These are phyloP conservation scores for Anguilla obscura DNA, from an alignment of 2,797 vertebrate species.

Conservation along the genomic window DNA sequence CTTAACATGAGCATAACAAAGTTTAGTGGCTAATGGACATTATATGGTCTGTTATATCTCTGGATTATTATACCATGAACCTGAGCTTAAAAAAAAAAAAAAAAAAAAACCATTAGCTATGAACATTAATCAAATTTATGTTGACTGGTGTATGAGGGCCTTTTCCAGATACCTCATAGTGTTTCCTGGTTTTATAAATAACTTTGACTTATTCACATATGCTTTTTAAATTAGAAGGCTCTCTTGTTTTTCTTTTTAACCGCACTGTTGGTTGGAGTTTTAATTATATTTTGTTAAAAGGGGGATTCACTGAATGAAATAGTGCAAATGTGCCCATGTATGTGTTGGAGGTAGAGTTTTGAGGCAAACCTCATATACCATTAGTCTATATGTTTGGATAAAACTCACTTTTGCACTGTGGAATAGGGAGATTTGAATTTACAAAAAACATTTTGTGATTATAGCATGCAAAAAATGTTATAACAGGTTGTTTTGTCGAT, in stretches of 20 bases:
- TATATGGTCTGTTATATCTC: constrained; percentile 48
- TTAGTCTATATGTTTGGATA: background rate
- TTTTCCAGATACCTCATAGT: constrained; percentile 20
- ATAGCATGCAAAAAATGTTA: background rate
- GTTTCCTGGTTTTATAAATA: constrained; percentile 19
- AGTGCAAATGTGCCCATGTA: background rate
- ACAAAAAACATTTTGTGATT: background rate
- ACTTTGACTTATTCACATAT: constrained; percentile 16
- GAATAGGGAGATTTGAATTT: background rate
- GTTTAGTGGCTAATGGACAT: constrained; percentile 60
- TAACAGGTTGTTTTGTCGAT: background rate
- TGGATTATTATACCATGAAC: constrained; percentile 45
- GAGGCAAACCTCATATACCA: background rate
- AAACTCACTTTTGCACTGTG: background rate
- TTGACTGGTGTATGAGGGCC: constrained; percentile 22
- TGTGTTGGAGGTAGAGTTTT: background rate
- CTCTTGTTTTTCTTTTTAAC: background rate
- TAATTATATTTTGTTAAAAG: constrained; percentile 12
- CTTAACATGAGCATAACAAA: constrained; percentile 61
- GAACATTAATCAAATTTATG: constrained; percentile 29
- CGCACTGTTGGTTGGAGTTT: background rate
- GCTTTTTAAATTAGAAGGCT: constrained; percentile 14
- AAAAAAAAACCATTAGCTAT: constrained; percentile 31
- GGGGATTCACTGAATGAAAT: background rate
- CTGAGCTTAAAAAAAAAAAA: constrained; percentile 42